phyloP scores from a whole-genome alignment of 1,140 invertebrate genomes.

The Aphaenogaster ashmeadi region DNA sequence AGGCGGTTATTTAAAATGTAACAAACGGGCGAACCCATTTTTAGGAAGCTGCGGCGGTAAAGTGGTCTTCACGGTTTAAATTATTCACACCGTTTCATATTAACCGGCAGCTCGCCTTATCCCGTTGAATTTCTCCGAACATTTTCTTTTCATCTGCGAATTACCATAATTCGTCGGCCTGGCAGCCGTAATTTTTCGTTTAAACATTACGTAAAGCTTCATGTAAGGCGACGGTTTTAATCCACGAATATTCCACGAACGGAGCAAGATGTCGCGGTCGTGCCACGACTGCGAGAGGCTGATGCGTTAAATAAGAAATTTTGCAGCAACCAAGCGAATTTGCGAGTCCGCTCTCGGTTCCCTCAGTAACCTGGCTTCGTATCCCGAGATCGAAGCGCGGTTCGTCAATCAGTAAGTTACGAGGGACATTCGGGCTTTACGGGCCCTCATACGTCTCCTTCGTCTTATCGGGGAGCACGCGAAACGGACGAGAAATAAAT shows the following conservation, averaged over 20 bases:
- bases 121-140: slow-evolving; percentile 9
- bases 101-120: slow-evolving; percentile 19
- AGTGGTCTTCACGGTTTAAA: slow-evolving; percentile 12
- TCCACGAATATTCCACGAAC: slow-evolving; percentile 8
- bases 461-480: slow-evolving; percentile 63
- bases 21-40: slow-evolving; percentile 26
- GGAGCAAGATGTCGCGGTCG: slow-evolving; percentile 30
- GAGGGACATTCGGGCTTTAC: slow-evolving; percentile 62
- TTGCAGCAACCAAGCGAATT: slow-evolving; percentile 25
- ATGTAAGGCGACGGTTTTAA: slow-evolving; percentile 38
- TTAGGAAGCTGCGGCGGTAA: slow-evolving; percentile 22
- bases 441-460: slow-evolving; percentile 44
- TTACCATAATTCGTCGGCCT: slow-evolving; percentile 43
- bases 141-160: slow-evolving; percentile 26
- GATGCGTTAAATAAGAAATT: slow-evolving; percentile 44
- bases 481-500: slow-evolving; percentile 72
- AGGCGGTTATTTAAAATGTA: slow-evolving; percentile 31
- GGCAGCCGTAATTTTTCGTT: slow-evolving; percentile 47
- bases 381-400: slow-evolving; percentile 26
- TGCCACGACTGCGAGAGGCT: slow-evolving; percentile 38
- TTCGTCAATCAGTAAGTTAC: slow-evolving; percentile 74
- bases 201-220: slow-evolving; percentile 7
- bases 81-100: slow-evolving; percentile 46
- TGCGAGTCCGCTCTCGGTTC: slow-evolving; percentile 34
- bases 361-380: slow-evolving; percentile 7